Conservation (phyloP, 2,888 invertebrate genomes). For the Pollenia angustigena region DNA sequence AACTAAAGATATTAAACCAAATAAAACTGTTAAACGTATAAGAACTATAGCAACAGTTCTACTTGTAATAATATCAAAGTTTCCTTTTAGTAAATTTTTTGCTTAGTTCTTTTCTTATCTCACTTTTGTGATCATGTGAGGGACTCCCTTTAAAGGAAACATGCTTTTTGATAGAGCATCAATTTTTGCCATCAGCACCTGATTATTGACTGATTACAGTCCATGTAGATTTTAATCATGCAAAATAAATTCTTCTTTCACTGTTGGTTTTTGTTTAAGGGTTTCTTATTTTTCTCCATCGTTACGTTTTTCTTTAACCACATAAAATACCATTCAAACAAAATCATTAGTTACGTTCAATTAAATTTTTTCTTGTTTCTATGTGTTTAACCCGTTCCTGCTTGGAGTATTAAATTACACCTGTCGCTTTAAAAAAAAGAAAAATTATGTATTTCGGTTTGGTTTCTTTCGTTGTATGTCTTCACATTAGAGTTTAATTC, state of each 20-base stretch:
- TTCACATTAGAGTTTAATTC: constrained; percentile 25
- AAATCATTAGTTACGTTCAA: constrained; percentile 56
- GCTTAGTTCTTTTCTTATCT: no score
- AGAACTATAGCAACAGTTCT: no score
- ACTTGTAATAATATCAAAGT: no score
- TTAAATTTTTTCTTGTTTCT: not conserved
- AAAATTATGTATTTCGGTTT: constrained; percentile 1
- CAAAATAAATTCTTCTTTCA: constrained; percentile 26
- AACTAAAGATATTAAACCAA: no score
- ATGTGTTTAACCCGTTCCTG: constrained; percentile 11
- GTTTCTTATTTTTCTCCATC: not conserved
- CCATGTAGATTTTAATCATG: constrained; percentile 51
- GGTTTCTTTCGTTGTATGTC: constrained; percentile 30
- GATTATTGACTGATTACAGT: constrained; percentile 45
- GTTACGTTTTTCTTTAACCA: constrained; percentile 4
- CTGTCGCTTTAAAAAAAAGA: constrained; percentile 41
- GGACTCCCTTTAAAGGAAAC: constrained; percentile 9
- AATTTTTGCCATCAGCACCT: constrained; percentile 20
- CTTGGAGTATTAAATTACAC: constrained; percentile 60
- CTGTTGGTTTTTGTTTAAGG: constrained; percentile 13
- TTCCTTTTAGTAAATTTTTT: no score
- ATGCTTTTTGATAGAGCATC: constrained; percentile 19
- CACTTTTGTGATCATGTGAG: no score
- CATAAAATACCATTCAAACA: constrained; percentile 5
- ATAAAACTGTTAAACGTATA: no score